phyloP scores from a whole-genome alignment of 2,113 vertebrate genomes.

The Polypterus senegalus region DNA sequence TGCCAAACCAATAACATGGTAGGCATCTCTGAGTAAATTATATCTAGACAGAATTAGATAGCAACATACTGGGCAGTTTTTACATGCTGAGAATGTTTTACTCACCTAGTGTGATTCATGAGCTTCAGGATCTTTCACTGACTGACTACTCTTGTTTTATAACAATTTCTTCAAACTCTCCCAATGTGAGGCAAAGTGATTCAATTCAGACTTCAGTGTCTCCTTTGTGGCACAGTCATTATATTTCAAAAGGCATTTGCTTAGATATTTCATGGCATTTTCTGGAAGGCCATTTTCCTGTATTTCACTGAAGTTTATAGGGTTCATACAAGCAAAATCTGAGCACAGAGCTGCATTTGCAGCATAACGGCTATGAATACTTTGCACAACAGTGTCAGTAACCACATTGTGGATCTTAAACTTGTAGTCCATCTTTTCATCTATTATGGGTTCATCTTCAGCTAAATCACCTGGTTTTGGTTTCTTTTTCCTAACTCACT shows the following conservation, averaged over 20 bases:
- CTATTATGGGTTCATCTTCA: constrained; percentile 10
- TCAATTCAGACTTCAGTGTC: constrained; percentile 9
- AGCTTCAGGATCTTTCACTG: constrained; percentile 7
- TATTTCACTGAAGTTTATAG: constrained; percentile 10
- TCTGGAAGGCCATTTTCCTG: constrained; percentile 2
- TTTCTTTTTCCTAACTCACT: constrained; percentile 12
- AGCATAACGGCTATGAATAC: constrained; percentile 6
- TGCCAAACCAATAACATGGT: constrained; percentile 8
- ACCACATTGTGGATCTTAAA: constrained; percentile 16
- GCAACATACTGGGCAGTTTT: constrained; percentile 15
- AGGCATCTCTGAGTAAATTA: constrained; percentile 10
- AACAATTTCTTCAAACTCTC: constrained; percentile 14
- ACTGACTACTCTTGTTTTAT: constrained; percentile 5
- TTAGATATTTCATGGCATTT: constrained; percentile 12
- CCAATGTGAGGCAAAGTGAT: constrained; percentile 8
- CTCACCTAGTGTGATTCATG: constrained; percentile 6
- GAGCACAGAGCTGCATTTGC: constrained; percentile 11
- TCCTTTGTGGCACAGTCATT: constrained; percentile 4
- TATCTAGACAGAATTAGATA: constrained; percentile 9
- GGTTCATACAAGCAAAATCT: constrained; percentile 16
- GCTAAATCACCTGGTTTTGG: constrained; percentile 11
- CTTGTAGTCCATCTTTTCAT: not conserved
- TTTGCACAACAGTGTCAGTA: constrained; percentile 13
- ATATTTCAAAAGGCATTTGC: constrained; percentile 15
- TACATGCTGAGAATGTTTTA: constrained; percentile 14